These are phyloP conservation scores for Umimayanthus chanpuru DNA, from an alignment of 92 coral and sea anemone species.

Conservation along the genomic window DNA sequence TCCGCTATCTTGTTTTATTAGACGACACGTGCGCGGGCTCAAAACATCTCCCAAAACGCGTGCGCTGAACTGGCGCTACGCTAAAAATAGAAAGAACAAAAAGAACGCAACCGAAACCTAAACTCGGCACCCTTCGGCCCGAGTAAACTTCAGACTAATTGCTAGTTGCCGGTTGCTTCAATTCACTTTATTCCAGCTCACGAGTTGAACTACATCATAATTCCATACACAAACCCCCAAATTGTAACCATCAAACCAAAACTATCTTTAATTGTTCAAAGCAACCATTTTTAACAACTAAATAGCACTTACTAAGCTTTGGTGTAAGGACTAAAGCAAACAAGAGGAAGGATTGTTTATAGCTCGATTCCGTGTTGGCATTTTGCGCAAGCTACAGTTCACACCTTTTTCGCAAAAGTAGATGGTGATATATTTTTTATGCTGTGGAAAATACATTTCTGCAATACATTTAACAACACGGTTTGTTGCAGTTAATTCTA, in stretches of 20 bases:
- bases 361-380: background rate
- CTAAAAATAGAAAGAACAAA: no score
- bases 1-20: no score
- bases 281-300: background rate
- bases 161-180: background rate
- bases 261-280: background rate
- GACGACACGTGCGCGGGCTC: no score
- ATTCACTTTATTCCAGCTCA: background rate
- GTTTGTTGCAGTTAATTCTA: background rate
- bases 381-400: background rate
- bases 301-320: background rate
- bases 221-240: background rate
- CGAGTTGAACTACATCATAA: background rate
- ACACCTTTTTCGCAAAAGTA: background rate
- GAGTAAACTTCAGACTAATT: background rate
- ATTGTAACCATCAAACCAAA: background rate
- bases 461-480: background rate
- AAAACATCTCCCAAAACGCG: no score
- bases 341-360: background rate
- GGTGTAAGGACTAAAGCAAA: background rate
- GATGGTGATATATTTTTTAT: background rate
- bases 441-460: background rate
- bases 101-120: no score
- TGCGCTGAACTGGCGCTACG: no score
- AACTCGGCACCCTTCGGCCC: no score